Conservation (phyloP, 2,113 vertebrate genomes). For the Lagopus muta region DNA sequence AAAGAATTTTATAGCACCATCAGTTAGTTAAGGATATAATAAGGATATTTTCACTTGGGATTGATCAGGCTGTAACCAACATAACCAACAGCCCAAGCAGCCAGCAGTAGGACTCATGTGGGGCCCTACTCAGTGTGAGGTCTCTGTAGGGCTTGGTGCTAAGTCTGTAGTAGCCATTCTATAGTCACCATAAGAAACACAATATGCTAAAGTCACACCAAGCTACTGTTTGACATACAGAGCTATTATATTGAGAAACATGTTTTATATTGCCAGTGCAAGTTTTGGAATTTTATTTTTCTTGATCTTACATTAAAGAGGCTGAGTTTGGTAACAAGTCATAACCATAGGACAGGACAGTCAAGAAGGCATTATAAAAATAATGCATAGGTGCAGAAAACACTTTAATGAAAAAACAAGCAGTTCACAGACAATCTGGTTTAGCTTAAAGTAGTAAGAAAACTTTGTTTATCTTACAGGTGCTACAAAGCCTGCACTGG, state of each 20-base stretch:
- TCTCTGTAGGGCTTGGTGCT: not conserved
- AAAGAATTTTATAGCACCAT: not conserved
- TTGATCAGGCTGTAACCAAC: not conserved
- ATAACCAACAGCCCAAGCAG: not conserved
- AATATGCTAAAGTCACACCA: not conserved
- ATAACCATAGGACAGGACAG: conserved; percentile 10
- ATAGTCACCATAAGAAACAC: not conserved
- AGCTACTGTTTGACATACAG: not conserved
- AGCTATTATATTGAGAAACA: conserved; percentile 6
- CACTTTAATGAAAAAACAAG: not conserved
- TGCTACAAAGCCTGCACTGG: not conserved
- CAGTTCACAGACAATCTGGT: not conserved
- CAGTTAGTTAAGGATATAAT: not conserved
- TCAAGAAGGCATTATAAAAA: not conserved
- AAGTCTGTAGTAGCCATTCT: not conserved
- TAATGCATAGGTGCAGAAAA: not conserved
- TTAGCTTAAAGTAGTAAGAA: conserved; percentile 4
- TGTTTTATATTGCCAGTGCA: conserved; percentile 49
- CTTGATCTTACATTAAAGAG: conserved; percentile 38
- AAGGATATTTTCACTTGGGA: not conserved
- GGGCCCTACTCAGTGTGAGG: not conserved
- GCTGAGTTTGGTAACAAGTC: conserved; percentile 12
- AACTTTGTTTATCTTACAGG: not conserved
- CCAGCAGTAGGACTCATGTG: not conserved
- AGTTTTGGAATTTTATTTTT: conserved; percentile 58